Evolutionary conservation across 2,888 invertebrate species (phyloP).

Genomic region (Diadromus collaris): DNA sequence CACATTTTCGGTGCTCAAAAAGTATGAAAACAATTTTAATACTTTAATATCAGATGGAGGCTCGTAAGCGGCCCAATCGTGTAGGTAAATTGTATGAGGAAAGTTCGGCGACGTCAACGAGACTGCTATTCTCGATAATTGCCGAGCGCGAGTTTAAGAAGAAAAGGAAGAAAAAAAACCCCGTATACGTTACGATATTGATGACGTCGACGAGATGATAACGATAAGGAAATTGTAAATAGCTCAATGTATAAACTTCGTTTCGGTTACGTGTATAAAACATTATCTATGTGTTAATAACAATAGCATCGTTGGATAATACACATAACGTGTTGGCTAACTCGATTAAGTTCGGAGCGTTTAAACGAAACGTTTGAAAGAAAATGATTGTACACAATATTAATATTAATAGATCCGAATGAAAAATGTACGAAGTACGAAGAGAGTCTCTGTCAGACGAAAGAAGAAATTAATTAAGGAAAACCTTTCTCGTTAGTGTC

Average conservation of each 20-base stretch:
- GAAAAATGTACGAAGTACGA: not conserved
- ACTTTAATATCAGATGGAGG: conserved; percentile 52
- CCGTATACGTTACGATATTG: conserved; percentile 27
- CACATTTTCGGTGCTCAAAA: conserved; percentile 68
- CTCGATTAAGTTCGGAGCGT: conserved; percentile 9
- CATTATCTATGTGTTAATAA: conserved; percentile 61
- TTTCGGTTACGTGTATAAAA: conserved; percentile 73
- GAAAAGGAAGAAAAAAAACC: conserved; percentile 24
- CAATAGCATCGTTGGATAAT: conserved; percentile 31
- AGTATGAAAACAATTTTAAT: conserved; percentile 61
- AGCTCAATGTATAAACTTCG: conserved; percentile 76
- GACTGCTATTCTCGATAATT: conserved; percentile 28
- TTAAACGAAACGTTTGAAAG: not conserved
- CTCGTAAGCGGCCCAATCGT: conserved; percentile 12
- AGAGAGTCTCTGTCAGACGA: not conserved
- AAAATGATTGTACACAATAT: conserved; percentile 12
- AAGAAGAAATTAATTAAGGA: not conserved
- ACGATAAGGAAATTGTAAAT: conserved; percentile 70
- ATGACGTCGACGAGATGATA: conserved; percentile 39
- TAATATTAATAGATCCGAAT: not conserved
- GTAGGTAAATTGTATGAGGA: conserved; percentile 18
- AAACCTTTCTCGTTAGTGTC: conserved; percentile 1
- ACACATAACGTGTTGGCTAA: conserved; percentile 20
- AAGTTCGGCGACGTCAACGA: not conserved
- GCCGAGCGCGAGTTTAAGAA: conserved; percentile 52